Conservation (phyloP, 1,140 invertebrate species). For the Ooceraea biroi region DNA sequence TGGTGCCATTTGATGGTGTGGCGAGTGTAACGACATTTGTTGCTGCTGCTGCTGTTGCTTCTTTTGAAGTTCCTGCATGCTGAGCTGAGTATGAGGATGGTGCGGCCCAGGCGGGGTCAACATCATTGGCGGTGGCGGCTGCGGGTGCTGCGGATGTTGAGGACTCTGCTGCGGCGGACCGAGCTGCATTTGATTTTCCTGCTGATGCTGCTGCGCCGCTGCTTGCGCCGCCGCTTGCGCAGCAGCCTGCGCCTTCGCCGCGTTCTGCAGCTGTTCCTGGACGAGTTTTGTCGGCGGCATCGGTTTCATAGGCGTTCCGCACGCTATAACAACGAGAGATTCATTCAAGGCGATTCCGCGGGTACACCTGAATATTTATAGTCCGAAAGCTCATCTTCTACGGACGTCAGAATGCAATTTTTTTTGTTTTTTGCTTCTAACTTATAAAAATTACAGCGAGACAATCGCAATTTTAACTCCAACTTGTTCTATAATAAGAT, state of each 20-base stretch:
- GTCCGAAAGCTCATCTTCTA: conserved; percentile 80
- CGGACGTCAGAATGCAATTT: conserved; percentile 48
- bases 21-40: conserved; percentile 87
- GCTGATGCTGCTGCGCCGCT: conserved; percentile 83
- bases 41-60: conserved; percentile 90
- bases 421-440: neutral
- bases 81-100: conserved; percentile 81
- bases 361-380: conserved; percentile 63
- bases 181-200: conserved; percentile 83
- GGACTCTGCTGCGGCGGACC: conserved; percentile 84
- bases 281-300: conserved; percentile 93
- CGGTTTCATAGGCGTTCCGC: conserved; percentile 90
- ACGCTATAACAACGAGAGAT: conserved; percentile 86
- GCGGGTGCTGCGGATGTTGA: conserved; percentile 80
- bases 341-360: conserved; percentile 22
- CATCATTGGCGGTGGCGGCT: conserved; percentile 83
- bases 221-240: conserved; percentile 83
- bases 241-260: conserved; percentile 83
- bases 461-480: neutral
- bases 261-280: conserved; percentile 88
- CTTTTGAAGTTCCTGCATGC: conserved; percentile 90
- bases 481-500: conserved; percentile 32
- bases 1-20: conserved; percentile 88
- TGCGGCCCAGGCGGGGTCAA: conserved; percentile 82
- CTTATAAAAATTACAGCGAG: neutral